Base-by-base conservation (phyloP, 2,888 invertebrate species). In the Torymus texanus region DNA sequence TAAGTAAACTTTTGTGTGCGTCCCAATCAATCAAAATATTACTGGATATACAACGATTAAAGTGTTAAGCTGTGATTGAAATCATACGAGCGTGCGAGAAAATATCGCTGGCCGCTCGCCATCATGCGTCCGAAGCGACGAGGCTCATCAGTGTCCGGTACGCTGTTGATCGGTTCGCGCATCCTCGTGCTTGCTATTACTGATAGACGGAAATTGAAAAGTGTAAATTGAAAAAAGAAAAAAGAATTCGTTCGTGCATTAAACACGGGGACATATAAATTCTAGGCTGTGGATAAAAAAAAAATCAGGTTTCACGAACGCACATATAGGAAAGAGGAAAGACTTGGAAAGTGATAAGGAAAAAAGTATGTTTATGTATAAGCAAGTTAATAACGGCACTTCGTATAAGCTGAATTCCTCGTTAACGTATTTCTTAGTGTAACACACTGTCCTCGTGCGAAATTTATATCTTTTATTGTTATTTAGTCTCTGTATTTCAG, bases 91-190 rank as follows among this genome's bases (percentile, higher is more conserved):
- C 4, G 50, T 58, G 24, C 13, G 12, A 51, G 24, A 8, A 41
- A 41, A 41, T 41, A 51, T 65, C 24, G 63, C 72, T 72, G 75
- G 71, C 75, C 55, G 41, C 75, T 81, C 79, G 76, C 81, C 79
- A 41, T 41, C 41, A 81, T 81, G 79, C 76, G 71, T 76, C 70
- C 59, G 10, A 81, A 76, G 53, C 63, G 62, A 14, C 62, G 70
- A 55, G 11, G 56, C 18, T 75, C 71, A 41, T 41, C 41, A 78
- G 71, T 74, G 66, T 55, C 55, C 21, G 24, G 53, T 71, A 58
- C 24, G 59, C 66, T 66, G 53, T 65, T 41, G 65, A 71, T 71
- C 51, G 78, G 59, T 14, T 74, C 63, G 59, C 73, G 63, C 18
- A 59, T 61, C 13, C 72, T 72, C 14, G 56, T 71, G 50, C 72